Evolutionary conservation across 1,140 invertebrate species (phyloP), one percentile per base, ranked within the genome.

Genomic region (Mizuhopecten yessoensis): DNA sequence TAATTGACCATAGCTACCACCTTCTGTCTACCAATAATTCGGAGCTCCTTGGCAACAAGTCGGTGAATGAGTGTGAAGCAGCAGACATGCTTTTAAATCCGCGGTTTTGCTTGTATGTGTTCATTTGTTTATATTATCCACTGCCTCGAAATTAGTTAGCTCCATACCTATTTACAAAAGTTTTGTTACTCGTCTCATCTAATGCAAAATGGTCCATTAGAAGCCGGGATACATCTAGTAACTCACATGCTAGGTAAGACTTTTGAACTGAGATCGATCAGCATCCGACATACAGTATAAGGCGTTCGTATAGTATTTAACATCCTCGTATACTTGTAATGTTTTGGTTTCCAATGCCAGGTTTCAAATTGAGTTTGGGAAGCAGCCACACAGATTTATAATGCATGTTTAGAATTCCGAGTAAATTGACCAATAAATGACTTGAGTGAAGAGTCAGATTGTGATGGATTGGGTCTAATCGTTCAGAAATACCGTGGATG

Each of bases 391-490:
- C n/a, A 75, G 3, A 75, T 75, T 29, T 75, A 75, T 75, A 75
- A 75, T 75, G n/a, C 2, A 75, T 75, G 57, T 75, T 75, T 75
- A 75, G 57, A 13, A 75, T 75, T 2, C 57, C 57, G n/a, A 75
- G 57, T 7, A 75, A 75, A 75, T 75, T 75, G 57, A 75, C 57
- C 57, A 75, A 75, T 75, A 75, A 75, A 75, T 75, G 57, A 75
- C 57, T 75, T n/a, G 57, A 75, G n/a, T n/a, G n/a, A 75, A 29
- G 5, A 29, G 57, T 75, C 57, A 75, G n/a, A 29, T 75, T 11
- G 1, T 75, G 57, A 75, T 75, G 57, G 57, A 75, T 75, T 29
- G n/a, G n/a, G 23, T 29, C 3, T n/a, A 75, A 75, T 75, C 23
- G 5, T 29, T 29, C 23, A 75, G 5, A 29, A 75, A 75, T 75